Evolutionary conservation across 2,113 vertebrate genomes (phyloP).

Genomic region (Psittacula cyanocephala): DNA sequence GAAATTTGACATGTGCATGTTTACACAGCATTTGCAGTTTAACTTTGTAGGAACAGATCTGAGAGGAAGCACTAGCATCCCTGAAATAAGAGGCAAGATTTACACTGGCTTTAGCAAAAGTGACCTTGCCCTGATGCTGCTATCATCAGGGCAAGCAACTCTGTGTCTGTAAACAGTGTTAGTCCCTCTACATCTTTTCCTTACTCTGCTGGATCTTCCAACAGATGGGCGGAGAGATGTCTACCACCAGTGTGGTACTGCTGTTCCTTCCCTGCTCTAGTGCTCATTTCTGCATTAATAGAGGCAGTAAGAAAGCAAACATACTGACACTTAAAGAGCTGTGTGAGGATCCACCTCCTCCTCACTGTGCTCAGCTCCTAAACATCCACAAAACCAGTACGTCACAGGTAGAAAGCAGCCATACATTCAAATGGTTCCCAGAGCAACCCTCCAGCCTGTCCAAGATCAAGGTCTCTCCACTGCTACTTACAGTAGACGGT

Average conservation of each 20-base stretch:
- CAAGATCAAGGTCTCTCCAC: not conserved
- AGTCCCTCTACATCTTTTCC: not conserved
- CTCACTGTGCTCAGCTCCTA: not conserved
- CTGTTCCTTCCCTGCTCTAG: not conserved
- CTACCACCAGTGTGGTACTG: not conserved
- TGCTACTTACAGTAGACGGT: slow-evolving; percentile 91
- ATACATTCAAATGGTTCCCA: not conserved
- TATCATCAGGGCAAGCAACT: not conserved
- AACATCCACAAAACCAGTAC: not conserved
- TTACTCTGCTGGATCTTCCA: not conserved
- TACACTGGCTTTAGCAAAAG: not conserved
- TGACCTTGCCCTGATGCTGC: not conserved
- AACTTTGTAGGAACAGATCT: not conserved
- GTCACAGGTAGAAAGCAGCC: not conserved
- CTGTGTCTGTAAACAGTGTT: not conserved
- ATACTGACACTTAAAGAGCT: not conserved
- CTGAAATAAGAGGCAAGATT: not conserved
- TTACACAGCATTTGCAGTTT: not conserved
- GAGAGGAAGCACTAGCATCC: not conserved
- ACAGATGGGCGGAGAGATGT: not conserved
- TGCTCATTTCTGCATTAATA: not conserved
- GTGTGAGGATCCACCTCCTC: not conserved
- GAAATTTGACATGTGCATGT: not conserved
- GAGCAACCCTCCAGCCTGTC: not conserved
- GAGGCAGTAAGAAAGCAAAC: not conserved